A percentile compares a stretch with the other conserved stretches of the same genome.
phyloP scores from a whole-genome alignment of 2,113 vertebrate genomes.

The Macaca fascicularis region T2T-MFA8v1.1 NC_088384.1:113866501-113867000 shows the following conservation, averaged over 20 bases:
- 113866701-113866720: neutral
- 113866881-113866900: neutral
- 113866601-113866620: too few species aligned
- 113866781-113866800: neutral
- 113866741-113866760: fast-evolving
- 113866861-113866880: neutral
- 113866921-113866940: too few species aligned
- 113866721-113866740: neutral
- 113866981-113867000: too few species aligned
- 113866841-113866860: neutral
- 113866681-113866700: fast-evolving
- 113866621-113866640: too few species aligned
- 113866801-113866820: neutral
- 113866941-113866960: too few species aligned
- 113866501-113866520: too few species aligned
- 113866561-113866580: too few species aligned
- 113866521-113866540: too few species aligned
- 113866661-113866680: neutral
- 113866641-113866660: neutral
- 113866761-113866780: neutral
- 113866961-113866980: too few species aligned
- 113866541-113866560: too few species aligned
- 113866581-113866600: too few species aligned
- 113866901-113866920: neutral
- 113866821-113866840: neutral